Evolutionary conservation across 2,888 invertebrate species (phyloP).

Genomic region (Lasioglossum calceatum): DNA sequence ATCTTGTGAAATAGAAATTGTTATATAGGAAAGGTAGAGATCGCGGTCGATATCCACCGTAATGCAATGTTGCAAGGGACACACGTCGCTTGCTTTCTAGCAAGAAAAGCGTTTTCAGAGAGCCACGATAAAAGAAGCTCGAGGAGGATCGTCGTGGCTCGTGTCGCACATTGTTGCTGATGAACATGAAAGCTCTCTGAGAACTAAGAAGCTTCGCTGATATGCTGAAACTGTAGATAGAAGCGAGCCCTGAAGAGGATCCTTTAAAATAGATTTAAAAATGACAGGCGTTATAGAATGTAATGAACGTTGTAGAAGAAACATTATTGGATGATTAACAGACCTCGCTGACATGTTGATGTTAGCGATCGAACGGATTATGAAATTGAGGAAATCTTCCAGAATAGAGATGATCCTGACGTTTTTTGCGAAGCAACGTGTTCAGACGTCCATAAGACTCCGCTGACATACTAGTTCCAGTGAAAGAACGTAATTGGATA

Average conservation of each 20-base stretch:
- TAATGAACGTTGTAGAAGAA: too few relatives aligned
- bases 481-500: neutral
- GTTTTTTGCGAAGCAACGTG: neutral
- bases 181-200: neutral
- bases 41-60: neutral
- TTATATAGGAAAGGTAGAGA: neutral
- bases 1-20: neutral
- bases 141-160: neutral
- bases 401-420: neutral
- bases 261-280: neutral
- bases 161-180: neutral
- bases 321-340: neutral
- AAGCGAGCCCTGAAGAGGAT: neutral
- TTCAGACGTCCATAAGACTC: neutral
- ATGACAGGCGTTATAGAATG: too few relatives aligned
- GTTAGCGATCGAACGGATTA: neutral
- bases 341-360: neutral
- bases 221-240: neutral
- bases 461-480: neutral
- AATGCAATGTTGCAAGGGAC: neutral
- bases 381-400: neutral
- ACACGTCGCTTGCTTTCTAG: neutral
- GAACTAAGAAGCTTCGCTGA: neutral
- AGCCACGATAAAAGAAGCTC: neutral
- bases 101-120: neutral